Evolutionary conservation across 2,797 vertebrate species (phyloP), one percentile per base, ranked within the genome.

Genomic region (Hippoglossus hippoglossus): DNA sequence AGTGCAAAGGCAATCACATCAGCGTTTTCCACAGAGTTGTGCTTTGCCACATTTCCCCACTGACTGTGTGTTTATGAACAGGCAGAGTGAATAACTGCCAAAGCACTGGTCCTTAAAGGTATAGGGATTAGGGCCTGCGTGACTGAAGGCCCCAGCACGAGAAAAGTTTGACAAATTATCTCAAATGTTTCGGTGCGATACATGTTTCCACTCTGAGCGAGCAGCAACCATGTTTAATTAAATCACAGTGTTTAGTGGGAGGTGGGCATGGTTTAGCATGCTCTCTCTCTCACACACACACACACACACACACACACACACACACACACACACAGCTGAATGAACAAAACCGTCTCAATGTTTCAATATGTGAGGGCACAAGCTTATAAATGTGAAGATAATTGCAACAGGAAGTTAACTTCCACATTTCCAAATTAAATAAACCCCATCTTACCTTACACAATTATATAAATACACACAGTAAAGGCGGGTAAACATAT

Each of bases 351-450:
- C 22, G 36, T 67, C 56, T 36, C 63, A 58, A 64, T 61, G 60
- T 72, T 74, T 67, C 28, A 47, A 25, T 64, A 54, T 68, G 54
- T 51, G 44, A 67, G 67, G 71, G 73, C 21, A 11, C 19, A 52
- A 41, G 63, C 69, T 81, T 76, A 69, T 82, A 86, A 75, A 56
- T 6, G 22, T 56, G 50, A 72, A 79, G 58, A 16, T 80, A 81
- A 89, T 83, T 85, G 52, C 74, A 49, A 18, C 34, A 49, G 65
- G 60, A 80, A 78, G 63, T 80, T 84, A 60, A 80, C 85, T 91
- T 79, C 64, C 71, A 82, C 67, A 34, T 72, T 80, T 77, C 51
- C 3, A 73, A 77, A 87, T 82, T 36, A 79, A 85, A 84, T 79
- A 58, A 83, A 74, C 31, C 59, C 22, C 62, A 63, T 80, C 53